A percentile compares a stretch with the other conserved stretches of the same genome.
Conservation (phyloP, 2,888 invertebrate genomes). For the Meta bourneti region DNA sequence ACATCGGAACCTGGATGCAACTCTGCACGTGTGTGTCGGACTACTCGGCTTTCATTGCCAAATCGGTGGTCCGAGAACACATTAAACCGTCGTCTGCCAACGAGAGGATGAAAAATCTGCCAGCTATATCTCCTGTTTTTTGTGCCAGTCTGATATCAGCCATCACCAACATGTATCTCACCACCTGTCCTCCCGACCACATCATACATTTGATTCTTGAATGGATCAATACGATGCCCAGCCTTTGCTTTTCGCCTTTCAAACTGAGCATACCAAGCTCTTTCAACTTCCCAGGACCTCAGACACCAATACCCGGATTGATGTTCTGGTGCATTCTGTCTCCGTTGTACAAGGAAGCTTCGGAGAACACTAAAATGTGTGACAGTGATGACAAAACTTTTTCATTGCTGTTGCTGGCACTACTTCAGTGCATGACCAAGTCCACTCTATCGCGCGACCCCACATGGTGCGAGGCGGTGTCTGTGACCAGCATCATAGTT, state of each 20-base stretch:
- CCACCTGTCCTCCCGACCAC: slow-evolving; percentile 61
- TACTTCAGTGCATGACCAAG: slow-evolving; percentile 68
- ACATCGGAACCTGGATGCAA: slow-evolving; percentile 74
- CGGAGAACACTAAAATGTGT: not conserved
- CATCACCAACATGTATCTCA: slow-evolving; percentile 65
- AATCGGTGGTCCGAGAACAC: slow-evolving; percentile 60
- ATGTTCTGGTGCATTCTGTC: slow-evolving; percentile 72
- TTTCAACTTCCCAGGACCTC: slow-evolving; percentile 66
- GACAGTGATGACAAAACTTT: slow-evolving; percentile 55
- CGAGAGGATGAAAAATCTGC: slow-evolving; percentile 57
- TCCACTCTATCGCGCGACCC: slow-evolving; percentile 10
- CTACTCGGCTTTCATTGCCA: slow-evolving; percentile 62
- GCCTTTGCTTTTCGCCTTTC: slow-evolving; percentile 62
- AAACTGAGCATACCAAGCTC: slow-evolving; percentile 64
- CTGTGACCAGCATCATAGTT: slow-evolving; percentile 49
- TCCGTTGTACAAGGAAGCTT: slow-evolving; percentile 56
- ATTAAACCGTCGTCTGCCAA: slow-evolving; percentile 50
- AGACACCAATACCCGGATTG: slow-evolving; percentile 69
- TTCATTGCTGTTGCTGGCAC: slow-evolving; percentile 57
- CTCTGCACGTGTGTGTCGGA: slow-evolving; percentile 60
- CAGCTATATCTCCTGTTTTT: slow-evolving; percentile 66
- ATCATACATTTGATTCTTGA: slow-evolving; percentile 59
- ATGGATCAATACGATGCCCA: slow-evolving; percentile 64
- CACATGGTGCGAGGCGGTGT: slow-evolving; percentile 52
- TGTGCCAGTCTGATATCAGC: slow-evolving; percentile 72